A percentile compares a stretch with the other conserved stretches of the same genome.
Conservation (phyloP, 2,113 vertebrate species). For the Zosterops borbonicus region DNA sequence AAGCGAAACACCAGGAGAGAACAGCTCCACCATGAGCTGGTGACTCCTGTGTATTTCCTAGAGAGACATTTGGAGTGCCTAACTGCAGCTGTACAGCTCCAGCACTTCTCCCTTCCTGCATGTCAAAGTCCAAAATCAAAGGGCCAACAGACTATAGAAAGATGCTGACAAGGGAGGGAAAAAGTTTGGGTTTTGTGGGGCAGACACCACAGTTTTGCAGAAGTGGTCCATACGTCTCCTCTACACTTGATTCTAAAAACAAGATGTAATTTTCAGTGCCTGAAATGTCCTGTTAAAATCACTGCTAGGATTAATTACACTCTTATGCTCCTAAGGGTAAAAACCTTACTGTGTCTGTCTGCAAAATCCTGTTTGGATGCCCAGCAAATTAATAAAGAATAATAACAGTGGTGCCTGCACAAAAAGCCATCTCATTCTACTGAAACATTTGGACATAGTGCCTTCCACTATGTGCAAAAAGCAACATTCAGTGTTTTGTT, state of each 20-base stretch:
- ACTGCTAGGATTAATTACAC: constrained; percentile 6
- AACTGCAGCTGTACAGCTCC: background rate
- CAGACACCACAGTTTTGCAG: background rate
- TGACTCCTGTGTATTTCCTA: background rate
- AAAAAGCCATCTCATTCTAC: background rate
- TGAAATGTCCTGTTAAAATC: background rate
- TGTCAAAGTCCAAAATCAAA: background rate
- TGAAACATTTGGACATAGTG: background rate
- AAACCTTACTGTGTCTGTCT: background rate
- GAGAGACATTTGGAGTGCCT: background rate
- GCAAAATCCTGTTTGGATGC: constrained; percentile 18
- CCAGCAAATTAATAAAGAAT: constrained; percentile 31
- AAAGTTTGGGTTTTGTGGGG: background rate
- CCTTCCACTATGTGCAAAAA: background rate
- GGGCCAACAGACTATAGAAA: accelerated
- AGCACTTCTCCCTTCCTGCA: background rate
- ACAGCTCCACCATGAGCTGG: background rate
- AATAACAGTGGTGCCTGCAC: background rate
- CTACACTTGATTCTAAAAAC: background rate
- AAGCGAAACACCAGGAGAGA: background rate
- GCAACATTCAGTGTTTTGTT: background rate
- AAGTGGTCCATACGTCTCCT: background rate
- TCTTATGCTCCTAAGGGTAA: background rate
- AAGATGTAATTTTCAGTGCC: background rate
- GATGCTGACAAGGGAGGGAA: background rate